phyloP scores from a whole-genome alignment of 1,140 invertebrate genomes.

The Polyergus mexicanus region DNA sequence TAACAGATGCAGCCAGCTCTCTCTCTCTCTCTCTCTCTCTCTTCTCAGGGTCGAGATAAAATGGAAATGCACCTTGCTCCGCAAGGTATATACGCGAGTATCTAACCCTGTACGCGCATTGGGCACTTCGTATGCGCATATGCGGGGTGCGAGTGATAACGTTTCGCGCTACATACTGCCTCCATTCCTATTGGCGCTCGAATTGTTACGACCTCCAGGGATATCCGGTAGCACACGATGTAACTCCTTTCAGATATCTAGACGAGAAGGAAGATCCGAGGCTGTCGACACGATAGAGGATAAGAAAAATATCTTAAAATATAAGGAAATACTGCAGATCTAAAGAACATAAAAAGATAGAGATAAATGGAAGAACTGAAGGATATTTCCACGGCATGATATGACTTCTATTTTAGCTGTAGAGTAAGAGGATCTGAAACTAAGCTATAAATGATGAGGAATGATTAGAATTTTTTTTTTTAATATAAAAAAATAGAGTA shows the following conservation, averaged over 20 bases:
- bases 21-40: no score
- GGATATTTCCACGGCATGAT: neutral
- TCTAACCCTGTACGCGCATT: neutral
- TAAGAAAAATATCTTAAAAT: constrained; percentile 39
- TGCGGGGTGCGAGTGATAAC: constrained; percentile 46
- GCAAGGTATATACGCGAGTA: constrained; percentile 25
- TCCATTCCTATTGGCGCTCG: constrained; percentile 48
- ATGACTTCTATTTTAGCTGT: neutral
- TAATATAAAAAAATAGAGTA: neutral
- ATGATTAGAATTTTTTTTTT: constrained; percentile 10
- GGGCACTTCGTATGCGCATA: constrained; percentile 34
- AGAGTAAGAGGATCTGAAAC: neutral
- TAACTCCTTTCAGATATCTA: constrained; percentile 28
- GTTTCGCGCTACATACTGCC: constrained; percentile 19
- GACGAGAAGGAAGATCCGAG: neutral
- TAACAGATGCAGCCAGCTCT: constrained; percentile 32
- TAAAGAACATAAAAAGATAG: neutral
- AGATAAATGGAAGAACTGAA: neutral
- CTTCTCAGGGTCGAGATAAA: constrained; percentile 71
- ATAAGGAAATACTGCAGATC: neutral
- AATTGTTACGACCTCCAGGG: constrained; percentile 48
- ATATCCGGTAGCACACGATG: constrained; percentile 44
- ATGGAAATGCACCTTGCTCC: constrained; percentile 73
- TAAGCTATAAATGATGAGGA: neutral
- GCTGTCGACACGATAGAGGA: constrained; percentile 15